Base-by-base conservation (phyloP, 53 echinoderm and acorn worm genomes). In the Mesocentrotus franciscanus region DNA sequence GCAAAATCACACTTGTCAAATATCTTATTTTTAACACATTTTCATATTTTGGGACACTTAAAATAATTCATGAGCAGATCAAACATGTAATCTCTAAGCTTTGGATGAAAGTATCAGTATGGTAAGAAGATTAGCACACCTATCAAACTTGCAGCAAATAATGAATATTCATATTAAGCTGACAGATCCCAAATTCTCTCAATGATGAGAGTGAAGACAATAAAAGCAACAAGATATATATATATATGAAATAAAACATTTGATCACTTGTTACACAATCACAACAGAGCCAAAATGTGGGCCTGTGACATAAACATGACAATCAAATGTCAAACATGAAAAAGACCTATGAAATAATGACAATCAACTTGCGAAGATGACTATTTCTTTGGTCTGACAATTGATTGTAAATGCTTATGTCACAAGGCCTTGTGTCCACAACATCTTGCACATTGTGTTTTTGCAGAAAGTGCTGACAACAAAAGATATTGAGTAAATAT, bases 381-480 rank as follows among this genome's bases (percentile, higher is more conserved):
- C 1, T 85, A 17, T 27, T 29, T 87, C 58, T 26, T 27, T 87
- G n/a, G 26, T 59, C n/a, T 4, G 1, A 87, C 27, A 29, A 87
- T 55, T 87, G 87, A 87, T 39, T 87, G 87, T 87, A 27, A 57
- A 27, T 57, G 87, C 29, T 58, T 10, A 36, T 87, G 87, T 87
- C 26, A 87, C 87, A 59, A 27, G 87, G 87, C 34, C 87, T 55
- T 87, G 58, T 87, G 56, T 29, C 58, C 58, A 87, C 87, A 58
- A 58, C n/a, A 87, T 22, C 59, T 87, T 87, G 87, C 57, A 57
- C 18, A 58, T 58, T 87, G 87, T 87, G 87, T 27, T 87, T 87
- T 87, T 87, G 87, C 87, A 87, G 87, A 87, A 57, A 58, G 87
- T 87, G 87, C 87, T 58, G 58, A 58, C 87, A 59, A 56, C 24